phyloP scores from a whole-genome alignment of 2,888 invertebrate species.

The Spilosoma lubricipeda region DNA sequence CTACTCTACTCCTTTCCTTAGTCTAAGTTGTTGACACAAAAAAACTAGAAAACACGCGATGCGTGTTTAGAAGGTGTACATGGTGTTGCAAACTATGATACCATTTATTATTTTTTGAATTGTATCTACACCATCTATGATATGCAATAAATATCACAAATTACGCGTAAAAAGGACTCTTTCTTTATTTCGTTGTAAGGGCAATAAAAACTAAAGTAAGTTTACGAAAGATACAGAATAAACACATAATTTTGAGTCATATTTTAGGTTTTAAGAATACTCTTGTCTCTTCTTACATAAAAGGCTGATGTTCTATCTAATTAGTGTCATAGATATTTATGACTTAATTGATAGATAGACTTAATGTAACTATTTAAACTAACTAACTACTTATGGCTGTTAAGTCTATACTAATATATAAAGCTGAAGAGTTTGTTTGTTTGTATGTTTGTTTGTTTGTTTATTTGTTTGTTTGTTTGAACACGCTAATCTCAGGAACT shows the following conservation, averaged over 20 bases:
- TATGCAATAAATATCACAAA: slow-evolving; percentile 14
- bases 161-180: slow-evolving; percentile 1
- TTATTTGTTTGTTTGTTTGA: too few species aligned
- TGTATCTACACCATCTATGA: slow-evolving; percentile 18
- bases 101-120: slow-evolving; percentile 33
- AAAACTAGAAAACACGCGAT: slow-evolving; percentile 74
- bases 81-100: slow-evolving; percentile 32
- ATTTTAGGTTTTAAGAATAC: too few species aligned
- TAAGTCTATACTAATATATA: too few species aligned
- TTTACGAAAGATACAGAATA: background rate
- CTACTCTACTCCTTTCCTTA: slow-evolving; percentile 31
- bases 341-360: too few species aligned
- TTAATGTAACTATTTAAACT: background rate
- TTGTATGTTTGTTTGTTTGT: too few species aligned
- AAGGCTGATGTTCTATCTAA: background rate
- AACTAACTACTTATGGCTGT: too few species aligned
- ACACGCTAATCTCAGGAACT: too few species aligned
- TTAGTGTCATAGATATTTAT: background rate
- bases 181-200: background rate
- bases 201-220: background rate
- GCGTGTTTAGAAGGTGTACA: slow-evolving; percentile 63
- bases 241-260: too few species aligned
- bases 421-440: too few species aligned
- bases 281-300: too few species aligned
- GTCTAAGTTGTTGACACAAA: slow-evolving; percentile 48